These are phyloP conservation scores for Macrochelys suwanniensis DNA, from an alignment of 2,797 vertebrate genomes.

Conservation along the genomic window DNA sequence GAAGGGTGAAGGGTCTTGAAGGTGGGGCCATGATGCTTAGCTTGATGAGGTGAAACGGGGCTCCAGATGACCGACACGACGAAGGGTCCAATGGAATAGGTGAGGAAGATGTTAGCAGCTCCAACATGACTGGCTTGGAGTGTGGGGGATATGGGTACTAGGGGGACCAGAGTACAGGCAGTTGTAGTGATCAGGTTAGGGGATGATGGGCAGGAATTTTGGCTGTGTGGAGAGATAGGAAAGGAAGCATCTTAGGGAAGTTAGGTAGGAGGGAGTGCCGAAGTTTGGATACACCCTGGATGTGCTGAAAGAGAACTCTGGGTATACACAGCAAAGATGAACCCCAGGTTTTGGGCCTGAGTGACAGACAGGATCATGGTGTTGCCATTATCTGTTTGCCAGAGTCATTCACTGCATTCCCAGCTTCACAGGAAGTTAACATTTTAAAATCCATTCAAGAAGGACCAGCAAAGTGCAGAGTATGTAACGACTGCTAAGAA, in stretches of 20 bases:
- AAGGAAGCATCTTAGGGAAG: background rate
- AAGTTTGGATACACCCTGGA: background rate
- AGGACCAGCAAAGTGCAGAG: background rate
- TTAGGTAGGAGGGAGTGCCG: background rate
- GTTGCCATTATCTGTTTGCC: background rate
- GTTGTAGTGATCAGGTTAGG: background rate
- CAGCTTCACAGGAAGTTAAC: background rate
- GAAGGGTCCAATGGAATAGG: background rate
- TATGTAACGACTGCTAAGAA: background rate
- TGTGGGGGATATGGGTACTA: background rate
- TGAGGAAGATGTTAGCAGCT: background rate
- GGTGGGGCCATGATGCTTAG: background rate
- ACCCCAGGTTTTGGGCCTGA: background rate
- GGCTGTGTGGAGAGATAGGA: background rate
- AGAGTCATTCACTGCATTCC: background rate
- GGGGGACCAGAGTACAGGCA: too few relatives aligned
- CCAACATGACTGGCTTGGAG: background rate
- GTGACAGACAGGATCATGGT: background rate
- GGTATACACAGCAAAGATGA: background rate
- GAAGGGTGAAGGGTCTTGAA: rapidly evolving
- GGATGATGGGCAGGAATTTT: background rate
- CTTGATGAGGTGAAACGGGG: background rate
- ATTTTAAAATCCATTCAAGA: background rate
- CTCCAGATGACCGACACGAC: background rate
- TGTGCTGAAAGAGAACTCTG: background rate